A percentile compares a stretch with the other conserved stretches of the same genome.
Evolutionary conservation across 30 jellyfish, hydroid and myxozoan species (phyloP).

Genomic region (Aurelia sp.): DNA sequence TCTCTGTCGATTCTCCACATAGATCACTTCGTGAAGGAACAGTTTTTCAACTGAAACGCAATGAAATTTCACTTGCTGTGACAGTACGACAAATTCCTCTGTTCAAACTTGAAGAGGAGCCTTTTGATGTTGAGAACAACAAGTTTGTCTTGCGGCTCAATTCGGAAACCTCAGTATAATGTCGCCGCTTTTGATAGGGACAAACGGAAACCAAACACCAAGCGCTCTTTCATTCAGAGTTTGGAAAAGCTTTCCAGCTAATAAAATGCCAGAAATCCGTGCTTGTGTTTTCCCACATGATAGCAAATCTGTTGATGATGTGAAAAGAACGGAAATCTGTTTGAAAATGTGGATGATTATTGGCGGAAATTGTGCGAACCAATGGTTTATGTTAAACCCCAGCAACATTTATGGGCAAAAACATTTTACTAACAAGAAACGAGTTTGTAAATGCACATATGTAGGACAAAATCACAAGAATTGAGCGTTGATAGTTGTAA

Average conservation of each 20-base stretch:
- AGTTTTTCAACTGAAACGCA: slow-evolving; percentile 74
- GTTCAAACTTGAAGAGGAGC: slow-evolving; percentile 78
- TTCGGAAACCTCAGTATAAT: slow-evolving; percentile 95
- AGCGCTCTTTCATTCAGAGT: neutral
- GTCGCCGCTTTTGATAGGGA: slow-evolving; percentile 21
- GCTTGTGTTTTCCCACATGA: neutral
- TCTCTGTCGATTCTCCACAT: slow-evolving; percentile 82
- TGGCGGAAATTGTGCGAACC: slow-evolving; percentile 18
- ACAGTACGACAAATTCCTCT: slow-evolving; percentile 90
- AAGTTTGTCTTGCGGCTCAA: slow-evolving; percentile 86
- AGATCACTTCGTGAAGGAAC: slow-evolving; percentile 84
- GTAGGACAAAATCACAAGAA: neutral
- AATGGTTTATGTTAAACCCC: neutral
- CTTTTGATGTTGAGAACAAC: slow-evolving; percentile 76
- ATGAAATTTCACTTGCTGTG: slow-evolving; percentile 80
- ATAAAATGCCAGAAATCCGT: slow-evolving; percentile 10
- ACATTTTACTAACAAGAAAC: neutral
- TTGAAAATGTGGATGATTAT: slow-evolving; percentile 17
- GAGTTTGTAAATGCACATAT: neutral
- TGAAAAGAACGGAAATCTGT: slow-evolving; percentile 44
- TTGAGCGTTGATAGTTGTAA: neutral
- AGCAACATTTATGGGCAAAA: neutral
- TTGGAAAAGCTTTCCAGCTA: neutral
- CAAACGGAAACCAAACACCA: slow-evolving; percentile 3
- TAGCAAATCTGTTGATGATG: slow-evolving; percentile 16